A percentile compares a stretch with the other conserved stretches of the same genome.
Conservation (phyloP, 2,113 vertebrate genomes). For the Podiceps cristatus region DNA sequence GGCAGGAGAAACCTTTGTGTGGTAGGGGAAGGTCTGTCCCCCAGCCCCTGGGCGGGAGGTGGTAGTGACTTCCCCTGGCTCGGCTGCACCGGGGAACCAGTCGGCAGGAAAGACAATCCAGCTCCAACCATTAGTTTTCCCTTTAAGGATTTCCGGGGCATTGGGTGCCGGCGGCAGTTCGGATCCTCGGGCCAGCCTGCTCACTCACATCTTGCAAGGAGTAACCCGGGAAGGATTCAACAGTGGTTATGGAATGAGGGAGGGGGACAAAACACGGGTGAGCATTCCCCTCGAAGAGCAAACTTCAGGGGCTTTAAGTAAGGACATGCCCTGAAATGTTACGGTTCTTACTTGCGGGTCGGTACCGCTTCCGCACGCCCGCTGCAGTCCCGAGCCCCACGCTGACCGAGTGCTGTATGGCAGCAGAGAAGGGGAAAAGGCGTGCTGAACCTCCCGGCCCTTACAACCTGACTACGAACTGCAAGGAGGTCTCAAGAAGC, state of each 20-base stretch:
- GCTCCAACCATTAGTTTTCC: neutral
- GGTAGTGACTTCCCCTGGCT: neutral
- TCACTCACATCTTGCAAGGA: neutral
- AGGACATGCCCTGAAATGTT: no score
- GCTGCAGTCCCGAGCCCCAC: neutral
- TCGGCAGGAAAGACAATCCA: fast-evolving
- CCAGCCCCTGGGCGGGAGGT: neutral
- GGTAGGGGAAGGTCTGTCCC: neutral
- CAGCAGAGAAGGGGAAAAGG: neutral
- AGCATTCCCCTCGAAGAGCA: neutral
- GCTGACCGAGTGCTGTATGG: neutral
- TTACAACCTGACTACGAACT: neutral
- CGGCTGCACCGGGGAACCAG: neutral
- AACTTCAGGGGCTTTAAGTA: neutral
- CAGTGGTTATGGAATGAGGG: neutral
- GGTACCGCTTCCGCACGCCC: fast-evolving
- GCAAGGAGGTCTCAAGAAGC: neutral
- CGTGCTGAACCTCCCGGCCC: no score
- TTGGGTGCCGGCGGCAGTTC: neutral
- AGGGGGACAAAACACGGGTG: neutral
- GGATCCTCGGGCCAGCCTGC: neutral
- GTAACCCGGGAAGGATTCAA: neutral
- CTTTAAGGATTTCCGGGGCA: neutral
- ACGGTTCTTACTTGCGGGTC: neutral
- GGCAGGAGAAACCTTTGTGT: neutral